These are phyloP conservation scores for Drosophila orosa DNA, from an alignment of 1,140 invertebrate species.

Conservation along the genomic window DNA sequence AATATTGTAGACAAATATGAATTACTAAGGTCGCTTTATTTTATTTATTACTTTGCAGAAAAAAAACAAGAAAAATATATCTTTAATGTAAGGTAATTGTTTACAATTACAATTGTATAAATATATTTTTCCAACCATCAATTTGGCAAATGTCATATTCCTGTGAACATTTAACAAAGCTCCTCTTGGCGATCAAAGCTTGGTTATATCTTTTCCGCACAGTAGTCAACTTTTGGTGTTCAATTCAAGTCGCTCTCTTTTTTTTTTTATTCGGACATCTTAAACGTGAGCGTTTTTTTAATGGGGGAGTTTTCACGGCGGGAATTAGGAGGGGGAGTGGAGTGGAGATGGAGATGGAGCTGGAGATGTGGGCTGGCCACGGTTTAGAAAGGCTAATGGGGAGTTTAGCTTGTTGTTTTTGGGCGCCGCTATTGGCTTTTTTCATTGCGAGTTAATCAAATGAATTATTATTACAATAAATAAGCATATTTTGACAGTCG, in stretches of 20 bases:
- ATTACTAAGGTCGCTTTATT: rapidly evolving
- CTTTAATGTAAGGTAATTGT: neutral
- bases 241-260: slow-evolving; percentile 30
- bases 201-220: slow-evolving; percentile 18
- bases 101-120: neutral
- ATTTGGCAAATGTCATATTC: neutral
- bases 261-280: slow-evolving; percentile 62
- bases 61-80: neutral
- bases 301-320: slow-evolving; percentile 5
- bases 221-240: slow-evolving; percentile 35
- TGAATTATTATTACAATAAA: slow-evolving; percentile 81
- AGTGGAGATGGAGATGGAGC: neutral
- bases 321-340: neutral
- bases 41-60: neutral
- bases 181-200: slow-evolving; percentile 5
- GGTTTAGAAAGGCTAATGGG: slow-evolving; percentile 81
- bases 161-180: slow-evolving; percentile 6
- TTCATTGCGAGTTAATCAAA: slow-evolving; percentile 70
- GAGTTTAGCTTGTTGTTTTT: slow-evolving; percentile 68
- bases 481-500: slow-evolving; percentile 54
- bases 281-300: slow-evolving; percentile 73
- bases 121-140: neutral
- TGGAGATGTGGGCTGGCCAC: slow-evolving; percentile 42
- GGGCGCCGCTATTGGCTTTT: slow-evolving; percentile 27
- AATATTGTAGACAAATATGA: neutral